Conservation (phyloP, 2,888 invertebrate species). For the Branchellion lobata region DNA sequence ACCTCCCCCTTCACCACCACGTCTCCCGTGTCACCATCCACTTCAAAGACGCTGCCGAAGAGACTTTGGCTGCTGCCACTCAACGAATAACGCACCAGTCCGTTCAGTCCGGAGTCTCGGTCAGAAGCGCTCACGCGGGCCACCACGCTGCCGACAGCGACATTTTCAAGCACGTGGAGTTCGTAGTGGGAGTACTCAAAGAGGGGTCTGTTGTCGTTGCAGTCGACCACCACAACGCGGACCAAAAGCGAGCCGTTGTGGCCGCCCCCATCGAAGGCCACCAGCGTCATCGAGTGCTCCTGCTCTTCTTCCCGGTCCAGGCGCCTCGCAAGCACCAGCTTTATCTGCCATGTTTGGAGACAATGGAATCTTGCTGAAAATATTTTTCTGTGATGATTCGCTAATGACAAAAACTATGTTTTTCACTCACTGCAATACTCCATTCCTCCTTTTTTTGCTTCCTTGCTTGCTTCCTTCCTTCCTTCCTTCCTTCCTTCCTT, state of each 20-base stretch:
- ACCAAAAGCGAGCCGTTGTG: conserved; percentile 49
- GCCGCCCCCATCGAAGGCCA: conserved; percentile 51
- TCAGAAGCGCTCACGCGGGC: conserved; percentile 51
- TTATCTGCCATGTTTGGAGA: conserved; percentile 32
- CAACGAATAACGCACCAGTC: conserved; percentile 51
- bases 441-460: not conserved
- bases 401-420: not conserved
- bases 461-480: too few species aligned
- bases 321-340: conserved; percentile 47
- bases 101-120: conserved; percentile 50
- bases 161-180: conserved; percentile 47
- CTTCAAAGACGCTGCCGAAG: conserved; percentile 49
- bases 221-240: conserved; percentile 45
- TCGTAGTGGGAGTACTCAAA: conserved; percentile 48
- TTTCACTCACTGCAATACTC: not conserved
- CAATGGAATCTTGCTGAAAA: not conserved
- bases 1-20: conserved; percentile 48
- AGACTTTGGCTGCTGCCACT: conserved; percentile 45
- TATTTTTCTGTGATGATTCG: not conserved
- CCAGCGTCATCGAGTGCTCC: conserved; percentile 49
- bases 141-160: conserved; percentile 44
- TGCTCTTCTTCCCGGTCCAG: conserved; percentile 51
- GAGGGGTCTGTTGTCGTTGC: conserved; percentile 49
- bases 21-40: conserved; percentile 50
- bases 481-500: too few species aligned